Percentiles rank a stretch among this genome's conserved stretches.
Conservation (phyloP, 1,140 invertebrate species). For the Teleopsis dalmanni region DNA sequence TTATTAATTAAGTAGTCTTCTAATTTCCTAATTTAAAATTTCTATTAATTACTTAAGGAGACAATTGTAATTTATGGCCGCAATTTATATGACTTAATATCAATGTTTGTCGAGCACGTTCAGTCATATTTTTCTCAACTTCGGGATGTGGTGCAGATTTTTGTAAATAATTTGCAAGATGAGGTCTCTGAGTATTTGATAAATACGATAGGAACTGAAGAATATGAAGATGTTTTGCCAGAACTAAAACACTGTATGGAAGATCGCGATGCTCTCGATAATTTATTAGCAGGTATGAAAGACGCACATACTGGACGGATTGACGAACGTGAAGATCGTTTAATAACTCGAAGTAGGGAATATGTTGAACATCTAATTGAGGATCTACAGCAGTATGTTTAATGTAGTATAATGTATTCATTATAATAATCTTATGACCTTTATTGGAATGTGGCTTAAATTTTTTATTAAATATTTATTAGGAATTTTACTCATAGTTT, state of each 20-base stretch:
- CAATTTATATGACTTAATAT: conserved; percentile 65
- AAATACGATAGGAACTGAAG: conserved; percentile 17
- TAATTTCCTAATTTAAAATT: no score
- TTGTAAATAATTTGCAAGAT: conserved; percentile 44
- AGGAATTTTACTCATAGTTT: no score
- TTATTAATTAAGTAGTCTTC: no score
- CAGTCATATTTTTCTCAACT: conserved; percentile 62
- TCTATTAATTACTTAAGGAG: conserved; percentile 22
- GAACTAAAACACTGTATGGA: conserved; percentile 53
- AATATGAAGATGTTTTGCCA: conserved; percentile 37
- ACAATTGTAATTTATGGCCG: conserved; percentile 55
- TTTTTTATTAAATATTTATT: no score
- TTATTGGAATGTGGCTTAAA: no score
- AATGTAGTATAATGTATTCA: no score
- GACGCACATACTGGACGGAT: conserved; percentile 68
- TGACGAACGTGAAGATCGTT: conserved; percentile 66
- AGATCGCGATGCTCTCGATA: conserved; percentile 65
- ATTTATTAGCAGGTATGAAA: conserved; percentile 62
- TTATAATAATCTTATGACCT: no score
- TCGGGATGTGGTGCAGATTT: conserved; percentile 51
- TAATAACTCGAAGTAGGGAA: conserved; percentile 57
- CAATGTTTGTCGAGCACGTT: conserved; percentile 61
- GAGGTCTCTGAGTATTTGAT: conserved; percentile 28
- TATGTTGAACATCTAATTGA: conserved; percentile 58
- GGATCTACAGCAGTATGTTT: conserved; percentile 49